Evolutionary conservation across 1,140 invertebrate genomes (phyloP).

Genomic region (Laupala kohalensis): DNA sequence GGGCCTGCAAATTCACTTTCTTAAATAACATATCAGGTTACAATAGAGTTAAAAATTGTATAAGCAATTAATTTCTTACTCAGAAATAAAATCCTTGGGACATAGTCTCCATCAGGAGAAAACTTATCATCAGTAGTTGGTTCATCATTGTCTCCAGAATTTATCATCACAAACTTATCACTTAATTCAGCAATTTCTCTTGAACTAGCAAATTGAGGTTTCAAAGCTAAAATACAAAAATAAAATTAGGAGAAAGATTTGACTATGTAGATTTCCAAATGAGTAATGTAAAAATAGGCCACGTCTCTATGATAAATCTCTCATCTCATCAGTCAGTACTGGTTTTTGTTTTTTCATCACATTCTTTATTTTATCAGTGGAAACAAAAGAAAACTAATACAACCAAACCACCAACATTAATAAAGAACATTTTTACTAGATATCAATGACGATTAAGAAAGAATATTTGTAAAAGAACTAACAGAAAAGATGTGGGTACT

Average conservation of each 20-base stretch:
- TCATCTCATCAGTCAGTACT: background rate
- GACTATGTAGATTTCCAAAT: too few species aligned
- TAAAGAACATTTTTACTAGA: too few species aligned
- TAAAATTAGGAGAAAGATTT: too few species aligned
- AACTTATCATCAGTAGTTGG: constrained; percentile 31
- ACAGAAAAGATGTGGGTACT: too few species aligned
- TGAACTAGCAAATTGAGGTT: constrained; percentile 38
- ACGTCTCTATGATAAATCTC: background rate
- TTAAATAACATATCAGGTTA: constrained; percentile 1
- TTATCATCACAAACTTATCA: constrained; percentile 44
- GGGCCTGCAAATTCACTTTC: constrained; percentile 25
- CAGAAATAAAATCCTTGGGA: constrained; percentile 39
- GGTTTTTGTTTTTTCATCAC: too few species aligned
- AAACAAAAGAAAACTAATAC: too few species aligned
- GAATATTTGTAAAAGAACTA: too few species aligned
- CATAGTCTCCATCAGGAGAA: constrained; percentile 42
- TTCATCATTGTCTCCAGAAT: constrained; percentile 40
- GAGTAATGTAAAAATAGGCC: background rate
- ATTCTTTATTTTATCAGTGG: too few species aligned
- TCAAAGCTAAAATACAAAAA: constrained; percentile 28
- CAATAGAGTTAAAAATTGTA: background rate
- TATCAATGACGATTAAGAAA: too few species aligned
- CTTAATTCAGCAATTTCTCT: constrained; percentile 37
- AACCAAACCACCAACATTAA: too few species aligned
- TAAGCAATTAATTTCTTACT: constrained; percentile 21